These are phyloP conservation scores for Rhea pennata DNA, from an alignment of 2,113 vertebrate species.

Conservation along the genomic window DNA sequence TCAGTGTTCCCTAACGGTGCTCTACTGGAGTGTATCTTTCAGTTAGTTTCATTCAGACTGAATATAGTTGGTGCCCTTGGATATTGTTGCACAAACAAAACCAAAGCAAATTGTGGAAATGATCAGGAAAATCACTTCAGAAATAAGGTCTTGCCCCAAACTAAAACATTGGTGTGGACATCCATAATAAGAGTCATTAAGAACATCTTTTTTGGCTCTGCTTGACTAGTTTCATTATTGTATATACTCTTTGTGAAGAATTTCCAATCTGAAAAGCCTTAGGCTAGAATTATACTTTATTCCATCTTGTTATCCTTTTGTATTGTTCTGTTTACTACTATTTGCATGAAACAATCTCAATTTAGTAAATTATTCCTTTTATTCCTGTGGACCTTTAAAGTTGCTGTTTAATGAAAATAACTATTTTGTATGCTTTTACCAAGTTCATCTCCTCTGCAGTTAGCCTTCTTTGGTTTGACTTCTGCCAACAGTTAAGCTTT, in stretches of 20 bases:
- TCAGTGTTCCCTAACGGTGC: neutral
- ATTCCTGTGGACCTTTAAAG: neutral
- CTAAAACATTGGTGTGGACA: neutral
- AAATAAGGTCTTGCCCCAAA: neutral
- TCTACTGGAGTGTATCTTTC: neutral
- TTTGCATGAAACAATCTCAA: neutral
- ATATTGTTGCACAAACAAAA: neutral
- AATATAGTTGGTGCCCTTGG: neutral
- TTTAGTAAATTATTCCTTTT: neutral
- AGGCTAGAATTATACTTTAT: neutral
- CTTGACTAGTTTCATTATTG: neutral
- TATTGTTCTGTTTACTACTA: fast-evolving
- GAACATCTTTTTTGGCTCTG: neutral
- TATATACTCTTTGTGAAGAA: neutral
- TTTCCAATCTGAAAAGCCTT: neutral
- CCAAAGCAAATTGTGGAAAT: neutral
- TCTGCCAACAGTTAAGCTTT: neutral
- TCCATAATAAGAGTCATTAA: too few relatives aligned
- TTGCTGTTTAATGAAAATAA: neutral
- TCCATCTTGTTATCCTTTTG: neutral
- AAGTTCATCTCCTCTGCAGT: neutral
- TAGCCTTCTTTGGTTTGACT: neutral
- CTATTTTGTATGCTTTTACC: neutral
- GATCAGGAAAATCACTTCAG: neutral
- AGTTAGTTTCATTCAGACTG: neutral